Base-by-base conservation (phyloP, 2,797 vertebrate species). In the Melanotaenia boesemani region DNA sequence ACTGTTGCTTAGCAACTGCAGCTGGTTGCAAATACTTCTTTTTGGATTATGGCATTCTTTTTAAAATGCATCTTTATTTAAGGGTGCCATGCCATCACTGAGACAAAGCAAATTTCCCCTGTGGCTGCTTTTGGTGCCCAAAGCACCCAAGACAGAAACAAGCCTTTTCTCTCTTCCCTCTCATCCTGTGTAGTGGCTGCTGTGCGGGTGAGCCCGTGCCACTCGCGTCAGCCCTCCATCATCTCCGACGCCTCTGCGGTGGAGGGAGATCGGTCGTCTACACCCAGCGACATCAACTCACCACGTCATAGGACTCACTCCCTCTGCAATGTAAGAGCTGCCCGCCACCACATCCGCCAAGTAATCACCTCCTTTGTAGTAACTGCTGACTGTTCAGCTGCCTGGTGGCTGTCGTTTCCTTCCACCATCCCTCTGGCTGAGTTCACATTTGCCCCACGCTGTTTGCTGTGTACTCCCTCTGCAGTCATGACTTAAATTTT, bases 261-360 rank as follows among this genome's bases (percentile, higher is more conserved):
- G 12, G 98, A 99, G 85, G 98, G 96, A 0, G 98, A 99, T 93
- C 93, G 98, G 24, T 99, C 97, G 0, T 98, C 98, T 77, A 99
- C 98, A 0, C 97, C 98, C 0, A 99, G 97, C 0, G 98, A 99
- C 95, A 97, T 99, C 95, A 99, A 99, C 95, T 99, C 98, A 0
- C 98, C 98, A 0, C 96, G 98, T 72, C 98, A 99, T 88, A 96
- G 98, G 95, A 99, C 98, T 2, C 98, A 99, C 93, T 99, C 98
- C 2, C 98, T 99, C 93, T 99, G 98, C 96, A 99, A 99, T 66
- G 98, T 99, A 96, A 99, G 98, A 91, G 83, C 88, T 86, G 79
- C 80, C 74, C 86, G 70, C 91, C 85, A 68, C 80, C 61, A 41
- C 81, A 62, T 84, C 91, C 72, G 75, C 68, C 86, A 72, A 92